Evolutionary conservation across 2,797 vertebrate species (phyloP), one percentile per base, ranked within the genome.

Genomic region (Lycodopsis pacificus): DNA sequence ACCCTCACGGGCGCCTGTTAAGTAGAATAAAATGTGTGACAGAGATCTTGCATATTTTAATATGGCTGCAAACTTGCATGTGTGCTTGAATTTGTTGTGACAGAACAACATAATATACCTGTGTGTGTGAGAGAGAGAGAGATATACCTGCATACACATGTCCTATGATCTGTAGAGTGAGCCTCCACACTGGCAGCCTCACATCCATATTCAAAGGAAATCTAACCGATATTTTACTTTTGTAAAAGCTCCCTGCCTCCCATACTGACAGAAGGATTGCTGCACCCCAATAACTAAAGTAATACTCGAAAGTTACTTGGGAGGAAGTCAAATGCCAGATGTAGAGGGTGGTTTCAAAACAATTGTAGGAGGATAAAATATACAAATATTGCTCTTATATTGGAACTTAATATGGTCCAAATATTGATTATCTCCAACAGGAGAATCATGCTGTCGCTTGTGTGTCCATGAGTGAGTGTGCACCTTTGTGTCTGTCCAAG

Each of bases 131-230:
- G 59, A 64, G 46, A 0, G 32, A 19, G 58, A 3, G 19, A 19
- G 27, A 7, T 8, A 9, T 63, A 27, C 10, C 67, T 66, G 13
- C 27, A 44, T 72, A 51, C n/a, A 68, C 34, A 75, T 56, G 62
- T 53, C 59, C 38, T 72, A n/a, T 48, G 74, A 73, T 82, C 40
- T 77, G 54, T 46, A 71, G 48, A 65, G 64, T 38, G 63, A 69
- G 64, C 57, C 48, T 67, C 59, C 59, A 1, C 53, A 54, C 66
- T 74, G 56, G 46, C 38, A 65, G 68, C 54, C 63, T 78, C 58
- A 71, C 51, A 77, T 85, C 44, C 46, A 85, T 73, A 77, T 83
- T 88, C 68, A 88, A 84, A 84, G 65, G 17, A 74, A 80, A 72
- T 66, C 8, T 65, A 81, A 81, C 75, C 78, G 40, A 82, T 64